A percentile compares a stretch with the other conserved stretches of the same genome.
phyloP scores from a whole-genome alignment of 2,113 vertebrate species.

The Climacteris rufus region DNA sequence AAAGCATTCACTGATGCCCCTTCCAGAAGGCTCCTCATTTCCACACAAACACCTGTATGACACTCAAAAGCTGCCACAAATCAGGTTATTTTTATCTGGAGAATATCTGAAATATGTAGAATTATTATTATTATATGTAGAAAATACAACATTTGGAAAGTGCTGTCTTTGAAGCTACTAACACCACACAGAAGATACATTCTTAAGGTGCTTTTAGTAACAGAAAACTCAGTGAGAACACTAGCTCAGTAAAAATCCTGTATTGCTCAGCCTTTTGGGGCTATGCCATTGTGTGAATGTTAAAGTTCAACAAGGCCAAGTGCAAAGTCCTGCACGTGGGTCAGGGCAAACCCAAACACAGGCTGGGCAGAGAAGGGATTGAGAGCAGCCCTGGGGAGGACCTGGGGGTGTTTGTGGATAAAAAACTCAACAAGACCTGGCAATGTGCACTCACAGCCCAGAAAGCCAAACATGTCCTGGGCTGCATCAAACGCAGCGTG shows the following conservation, averaged over 20 bases:
- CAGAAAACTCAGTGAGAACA: neutral
- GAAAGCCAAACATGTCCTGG: neutral
- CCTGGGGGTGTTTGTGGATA: neutral
- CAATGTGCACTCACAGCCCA: neutral
- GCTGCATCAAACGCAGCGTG: neutral
- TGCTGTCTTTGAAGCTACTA: neutral
- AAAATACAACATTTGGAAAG: neutral
- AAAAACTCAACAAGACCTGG: neutral
- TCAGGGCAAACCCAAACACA: neutral
- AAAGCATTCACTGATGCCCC: neutral
- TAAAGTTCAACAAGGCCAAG: neutral
- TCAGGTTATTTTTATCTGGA: neutral
- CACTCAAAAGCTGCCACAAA: neutral
- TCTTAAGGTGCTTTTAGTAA: neutral
- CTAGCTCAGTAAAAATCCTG: neutral
- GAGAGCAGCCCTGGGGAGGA: neutral
- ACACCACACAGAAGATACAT: neutral
- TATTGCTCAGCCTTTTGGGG: neutral
- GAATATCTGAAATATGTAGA: neutral
- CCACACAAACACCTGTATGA: neutral
- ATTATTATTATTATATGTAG: too few species aligned
- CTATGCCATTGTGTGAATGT: neutral
- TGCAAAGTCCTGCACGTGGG: fast-evolving
- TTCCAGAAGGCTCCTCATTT: neutral
- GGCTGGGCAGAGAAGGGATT: neutral